Conservation (phyloP, 2,888 invertebrate species). For the Melanotus villosus region DNA sequence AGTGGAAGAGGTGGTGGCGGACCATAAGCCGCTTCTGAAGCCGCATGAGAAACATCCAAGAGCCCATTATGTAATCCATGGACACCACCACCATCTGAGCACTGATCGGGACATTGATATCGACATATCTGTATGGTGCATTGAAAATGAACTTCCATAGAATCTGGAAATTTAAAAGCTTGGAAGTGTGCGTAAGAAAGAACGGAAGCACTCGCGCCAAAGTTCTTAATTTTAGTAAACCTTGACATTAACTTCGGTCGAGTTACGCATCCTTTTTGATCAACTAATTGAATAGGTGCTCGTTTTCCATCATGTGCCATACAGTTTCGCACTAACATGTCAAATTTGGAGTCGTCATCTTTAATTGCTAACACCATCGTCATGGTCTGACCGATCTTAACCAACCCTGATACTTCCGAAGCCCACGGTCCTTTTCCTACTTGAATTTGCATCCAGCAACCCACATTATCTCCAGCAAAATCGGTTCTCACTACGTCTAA, state of each 20-base stretch:
- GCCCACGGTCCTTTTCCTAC: conserved; percentile 97
- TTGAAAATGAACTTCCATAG: conserved; percentile 97
- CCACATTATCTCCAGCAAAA: conserved; percentile 95
- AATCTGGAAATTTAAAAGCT: conserved; percentile 96
- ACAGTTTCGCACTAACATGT: conserved; percentile 95
- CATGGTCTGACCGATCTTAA: conserved; percentile 97
- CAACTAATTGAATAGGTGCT: conserved; percentile 93
- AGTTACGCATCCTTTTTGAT: conserved; percentile 93
- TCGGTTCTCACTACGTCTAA: conserved; percentile 94
- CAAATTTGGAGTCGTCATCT: conserved; percentile 95
- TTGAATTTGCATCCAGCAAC: conserved; percentile 98
- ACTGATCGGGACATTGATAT: conserved; percentile 94
- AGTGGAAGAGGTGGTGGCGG: conserved; percentile 76
- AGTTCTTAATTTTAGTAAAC: conserved; percentile 96
- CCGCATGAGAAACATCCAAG: conserved; percentile 73
- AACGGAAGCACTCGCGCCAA: conserved; percentile 93
- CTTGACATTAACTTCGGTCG: conserved; percentile 93
- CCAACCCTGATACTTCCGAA: conserved; percentile 93
- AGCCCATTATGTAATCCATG: conserved; percentile 64
- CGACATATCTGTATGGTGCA: conserved; percentile 96
- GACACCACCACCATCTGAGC: conserved; percentile 74
- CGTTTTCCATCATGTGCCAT: conserved; percentile 95
- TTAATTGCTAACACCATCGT: conserved; percentile 97
- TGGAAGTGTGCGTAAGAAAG: conserved; percentile 94
- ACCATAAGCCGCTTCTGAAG: conserved; percentile 78